Base-by-base conservation (phyloP, 1,140 invertebrate genomes). In the Panagrolaimus sp. region DNA sequence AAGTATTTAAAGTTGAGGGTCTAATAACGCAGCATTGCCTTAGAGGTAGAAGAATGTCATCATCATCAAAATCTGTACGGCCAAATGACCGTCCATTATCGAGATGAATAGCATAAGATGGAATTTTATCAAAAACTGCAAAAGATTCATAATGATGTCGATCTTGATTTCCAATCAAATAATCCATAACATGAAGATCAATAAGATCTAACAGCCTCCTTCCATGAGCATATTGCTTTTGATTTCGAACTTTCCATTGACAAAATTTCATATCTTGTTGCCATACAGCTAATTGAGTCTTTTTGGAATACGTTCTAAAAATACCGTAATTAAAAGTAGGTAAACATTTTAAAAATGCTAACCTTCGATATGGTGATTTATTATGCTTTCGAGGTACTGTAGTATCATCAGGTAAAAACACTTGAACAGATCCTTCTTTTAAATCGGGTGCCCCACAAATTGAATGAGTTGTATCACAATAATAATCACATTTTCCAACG, bases 391-490 rank as follows among this genome's bases (percentile, higher is more conserved):
- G 87, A 63, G 90, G 88, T 24, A 91, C 90, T 43, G 91, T 83
- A 58, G 90, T 88, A 44, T 84, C 82, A 45, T 84, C 83, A 9
- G 96, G 95, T 63, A 98, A 86, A 84, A 96, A 97, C 4, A 93
- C 91, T 32, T 94, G 94, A 78, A 98, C 91, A 68, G 93, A 96
- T 8, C 93, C 95, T 84, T 98, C 95, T 43, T 98, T 85, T 84
- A 89, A 90, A 80, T 97, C 94, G 1, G 94, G 94, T 84, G 90
- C 90, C 63, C 94, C 96, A 83, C 96, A 98, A 74, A 98, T 91
- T 43, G 95, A 94, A 83, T 98, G 96, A 47, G 90, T 90, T 0
- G 94, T 96, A 87, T 99, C 96, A 85, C 96, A 99, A 85, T 98
- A 98, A 85, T 98, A 98, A 47, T 91, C 92, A 84, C 95, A 98